Conservation (phyloP, 2,888 invertebrate species). For the Lampropteryx suffumata region DNA sequence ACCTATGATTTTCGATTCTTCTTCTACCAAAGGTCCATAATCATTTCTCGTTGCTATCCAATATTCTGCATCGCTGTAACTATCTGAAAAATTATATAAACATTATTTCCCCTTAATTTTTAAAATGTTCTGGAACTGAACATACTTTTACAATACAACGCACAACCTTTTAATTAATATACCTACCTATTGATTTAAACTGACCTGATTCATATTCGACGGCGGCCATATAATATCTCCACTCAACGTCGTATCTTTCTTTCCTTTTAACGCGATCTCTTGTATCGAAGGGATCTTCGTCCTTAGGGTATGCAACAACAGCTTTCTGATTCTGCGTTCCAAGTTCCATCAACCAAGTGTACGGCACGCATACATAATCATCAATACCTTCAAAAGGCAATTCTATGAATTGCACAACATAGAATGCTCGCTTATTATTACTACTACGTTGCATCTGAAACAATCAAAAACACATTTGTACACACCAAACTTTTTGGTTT, state of each 20-base stretch:
- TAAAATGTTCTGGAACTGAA: not conserved
- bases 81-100: not conserved
- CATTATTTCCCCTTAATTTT: not conserved
- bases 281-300: conserved; percentile 1
- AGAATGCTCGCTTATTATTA: not conserved
- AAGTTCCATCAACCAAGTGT: not conserved
- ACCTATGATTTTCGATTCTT: not conserved
- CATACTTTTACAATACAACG: not conserved
- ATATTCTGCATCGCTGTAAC: not conserved
- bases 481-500: too few species aligned
- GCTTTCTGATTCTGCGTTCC: not conserved
- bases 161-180: not conserved
- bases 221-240: conserved; percentile 1
- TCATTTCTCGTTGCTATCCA: conserved; percentile 3
- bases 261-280: conserved; percentile 3
- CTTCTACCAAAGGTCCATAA: conserved; percentile 4
- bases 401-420: conserved; percentile 9
- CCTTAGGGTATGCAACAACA: conserved; percentile 1
- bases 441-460: not conserved
- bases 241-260: not conserved
- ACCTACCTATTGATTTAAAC: conserved; percentile 5
- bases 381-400: conserved; percentile 7
- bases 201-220: conserved; percentile 2
- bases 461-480: not conserved
- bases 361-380: conserved; percentile 1